Base-by-base conservation (phyloP, 2,113 vertebrate genomes). In the Rhynchomys soricoides region DNA sequence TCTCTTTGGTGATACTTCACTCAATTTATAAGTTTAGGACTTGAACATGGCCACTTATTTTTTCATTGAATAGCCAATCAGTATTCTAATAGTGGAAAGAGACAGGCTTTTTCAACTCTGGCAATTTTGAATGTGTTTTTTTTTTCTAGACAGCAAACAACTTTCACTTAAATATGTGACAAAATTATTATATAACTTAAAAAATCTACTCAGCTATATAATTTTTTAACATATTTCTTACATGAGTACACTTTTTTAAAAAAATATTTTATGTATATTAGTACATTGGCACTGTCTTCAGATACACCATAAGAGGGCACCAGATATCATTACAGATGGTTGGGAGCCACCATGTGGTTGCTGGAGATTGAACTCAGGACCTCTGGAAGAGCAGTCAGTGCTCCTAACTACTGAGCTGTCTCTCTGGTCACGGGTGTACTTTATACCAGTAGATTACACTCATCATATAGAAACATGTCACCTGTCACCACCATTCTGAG, bases 361-460 rank as follows among this genome's bases (percentile, higher is more conserved):
- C 64, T 31, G 29, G 29, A 11, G 2, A 5, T 31, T 68, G 29
- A 68, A 68, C 13, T 34, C 31, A 68, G 66, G 66, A 68, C 12
- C 66, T 68, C 66, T 68, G 12, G 66, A 68, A 68, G 66, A 34
- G 31, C 66, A 34, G 31, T 34, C 31, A 68, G 31, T 68, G 66
- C 66, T 34, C 66, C 16, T 66, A 34, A 68, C 64, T 31, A 68
- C 66, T 34, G 5, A 34, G 31, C 66, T 13, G 34, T 34, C 66
- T 34, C 31, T 68, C 31, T 31, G 6, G 31, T 68, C 66, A 68
- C 5, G 4, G 66, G 31, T 68, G 48, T 11, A 75, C 40, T 87
- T 93, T 62, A 74, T 17, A 74, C 8, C 43, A 94, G 62, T 48
- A 75, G 64, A 57, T 48, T 90, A 90, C 22, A 93, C 62, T 93